Conservation (phyloP, 92 coral and sea anemone species). For the Nematostella vectensis region DNA sequence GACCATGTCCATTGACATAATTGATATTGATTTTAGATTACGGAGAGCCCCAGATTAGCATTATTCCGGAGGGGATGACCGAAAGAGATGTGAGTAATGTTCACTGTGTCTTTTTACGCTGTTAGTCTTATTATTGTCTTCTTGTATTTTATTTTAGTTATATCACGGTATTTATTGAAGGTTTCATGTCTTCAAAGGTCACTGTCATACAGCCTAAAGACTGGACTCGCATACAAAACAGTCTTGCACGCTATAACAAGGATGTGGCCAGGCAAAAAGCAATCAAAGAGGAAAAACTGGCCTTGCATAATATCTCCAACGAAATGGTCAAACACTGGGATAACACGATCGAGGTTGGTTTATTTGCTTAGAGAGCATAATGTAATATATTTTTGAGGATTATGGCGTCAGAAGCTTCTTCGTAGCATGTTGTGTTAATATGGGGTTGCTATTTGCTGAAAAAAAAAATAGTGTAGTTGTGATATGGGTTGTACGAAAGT, state of each 20-base stretch:
- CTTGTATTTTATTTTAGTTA: background rate
- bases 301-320: slow-evolving; percentile 69
- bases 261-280: slow-evolving; percentile 78
- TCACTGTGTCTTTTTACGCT: slow-evolving; percentile 5
- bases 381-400: background rate
- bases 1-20: background rate
- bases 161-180: background rate
- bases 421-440: no score
- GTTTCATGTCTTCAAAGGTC: slow-evolving; percentile 35
- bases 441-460: no score
- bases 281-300: slow-evolving; percentile 62
- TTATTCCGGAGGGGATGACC: slow-evolving; percentile 78
- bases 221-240: slow-evolving; percentile 94
- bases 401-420: no score
- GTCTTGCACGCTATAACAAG: slow-evolving; percentile 73
- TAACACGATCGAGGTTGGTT: slow-evolving; percentile 89
- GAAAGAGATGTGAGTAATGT: slow-evolving; percentile 73
- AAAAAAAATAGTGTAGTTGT: no score
- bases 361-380: background rate
- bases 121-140: background rate
- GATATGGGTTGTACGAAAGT: no score
- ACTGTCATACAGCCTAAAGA: slow-evolving; percentile 88
- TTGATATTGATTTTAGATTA: slow-evolving; percentile 7
- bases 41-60: slow-evolving; percentile 42
- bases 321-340: slow-evolving; percentile 92